Evolutionary conservation across 2,113 vertebrate species (phyloP), one percentile per base, ranked within the genome.

Genomic region (Aldabrachelys gigantea): DNA sequence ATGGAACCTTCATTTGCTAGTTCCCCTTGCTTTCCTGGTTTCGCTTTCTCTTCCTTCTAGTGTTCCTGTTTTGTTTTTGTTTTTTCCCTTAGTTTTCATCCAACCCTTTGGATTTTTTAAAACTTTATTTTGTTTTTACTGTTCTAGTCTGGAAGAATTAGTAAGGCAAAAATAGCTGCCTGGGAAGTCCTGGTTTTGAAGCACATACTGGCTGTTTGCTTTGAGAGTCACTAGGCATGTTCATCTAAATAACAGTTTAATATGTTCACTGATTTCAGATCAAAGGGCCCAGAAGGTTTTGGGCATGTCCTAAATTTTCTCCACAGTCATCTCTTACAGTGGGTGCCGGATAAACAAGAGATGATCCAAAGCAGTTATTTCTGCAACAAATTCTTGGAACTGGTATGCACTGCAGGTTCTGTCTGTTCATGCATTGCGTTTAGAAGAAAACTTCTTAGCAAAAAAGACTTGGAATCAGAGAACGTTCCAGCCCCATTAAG

Each of bases 341-440:
- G 80, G 91, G 49, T 84, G 12, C 62, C 76, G 95, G 25, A 78
- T 78, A 78, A 96, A 91, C 80, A 52, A 85, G 31, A 52, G 80
- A 85, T 91, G 92, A 82, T 90, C 91, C 94, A 88, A 97, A 96
- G 93, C 80, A 89, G 53, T 89, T 89, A 41, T 93, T 96, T 96
- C 78, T 92, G 91, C 41, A 84, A 89, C 65, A 94, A 89, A 79
- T 44, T 92, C 80, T 89, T 57, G 10, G 62, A 89, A 31, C 52
- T 59, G 86, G 57, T 82, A 95, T 91, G 76, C 80, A 84, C 82
- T 91, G 89, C 82, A 88, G 92, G 91, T 21, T 93, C 81, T 83
- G 89, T 92, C 82, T 83, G 89, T 93, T 89, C 57, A 79, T 92
- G 75, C 50, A 27, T 87, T 96, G 75, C 75, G 54, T 92, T 94